phyloP scores from a whole-genome alignment of 1,140 invertebrate genomes.

The Diuraphis noxia region DNA sequence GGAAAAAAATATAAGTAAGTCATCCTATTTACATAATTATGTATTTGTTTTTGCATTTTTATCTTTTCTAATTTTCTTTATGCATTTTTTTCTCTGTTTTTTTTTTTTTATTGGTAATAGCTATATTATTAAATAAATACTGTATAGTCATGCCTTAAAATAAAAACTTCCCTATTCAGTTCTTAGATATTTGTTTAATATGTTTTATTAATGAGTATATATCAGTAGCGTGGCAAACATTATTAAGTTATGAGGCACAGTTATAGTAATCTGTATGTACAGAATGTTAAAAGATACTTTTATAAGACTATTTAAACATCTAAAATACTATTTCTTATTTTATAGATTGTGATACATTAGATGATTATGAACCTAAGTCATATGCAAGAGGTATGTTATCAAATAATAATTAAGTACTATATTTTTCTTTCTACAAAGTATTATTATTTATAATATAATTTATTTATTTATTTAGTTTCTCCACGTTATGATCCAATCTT shows the following conservation, averaged over 20 bases:
- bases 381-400: background rate
- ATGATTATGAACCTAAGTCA: background rate
- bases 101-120: no score
- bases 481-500: constrained; percentile 46
- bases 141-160: no score
- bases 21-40: background rate
- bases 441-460: background rate
- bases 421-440: background rate
- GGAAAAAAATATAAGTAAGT: constrained; percentile 46
- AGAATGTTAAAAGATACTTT: background rate
- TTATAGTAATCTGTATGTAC: no score
- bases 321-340: background rate
- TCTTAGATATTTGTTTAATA: no score
- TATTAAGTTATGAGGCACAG: no score
- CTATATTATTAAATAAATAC: no score
- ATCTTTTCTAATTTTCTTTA: background rate
- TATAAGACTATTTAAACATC: background rate
- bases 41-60: background rate
- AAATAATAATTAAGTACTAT: background rate
- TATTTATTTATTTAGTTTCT: constrained; percentile 28
- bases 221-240: no score
- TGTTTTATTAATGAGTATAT: no score
- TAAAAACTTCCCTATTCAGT: no score
- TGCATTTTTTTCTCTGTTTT: no score
- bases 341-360: background rate